Evolutionary conservation across 2,888 invertebrate genomes (phyloP).

Genomic region (Synanthedon andrenaeformis): DNA sequence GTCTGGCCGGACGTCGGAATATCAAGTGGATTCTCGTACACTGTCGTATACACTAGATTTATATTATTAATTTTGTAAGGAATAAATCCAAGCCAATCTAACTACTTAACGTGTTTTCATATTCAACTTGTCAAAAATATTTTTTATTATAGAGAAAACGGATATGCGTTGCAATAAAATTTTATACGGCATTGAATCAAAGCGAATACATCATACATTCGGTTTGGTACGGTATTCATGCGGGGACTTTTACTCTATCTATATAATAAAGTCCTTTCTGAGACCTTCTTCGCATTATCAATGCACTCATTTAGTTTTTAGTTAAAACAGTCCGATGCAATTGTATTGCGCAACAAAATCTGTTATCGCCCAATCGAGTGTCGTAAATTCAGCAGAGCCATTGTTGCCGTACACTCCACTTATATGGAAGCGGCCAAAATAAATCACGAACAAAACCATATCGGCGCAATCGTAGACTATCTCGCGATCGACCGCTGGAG

Average conservation of each 20-base stretch:
- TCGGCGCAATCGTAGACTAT: constrained; percentile 62
- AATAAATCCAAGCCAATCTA: not conserved
- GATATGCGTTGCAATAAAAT: no score
- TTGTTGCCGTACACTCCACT: constrained; percentile 59
- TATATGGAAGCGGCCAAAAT: constrained; percentile 66
- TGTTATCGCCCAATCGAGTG: constrained; percentile 64
- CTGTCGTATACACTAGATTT: not conserved
- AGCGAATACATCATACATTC: no score
- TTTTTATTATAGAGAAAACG: no score
- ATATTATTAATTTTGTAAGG: not conserved
- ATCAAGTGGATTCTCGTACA: constrained; percentile 4
- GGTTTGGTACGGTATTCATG: no score
- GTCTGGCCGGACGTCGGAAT: constrained; percentile 4
- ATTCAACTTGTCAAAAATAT: no score
- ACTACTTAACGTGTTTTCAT: no score
- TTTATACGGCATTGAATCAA: no score
- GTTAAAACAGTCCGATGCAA: not conserved
- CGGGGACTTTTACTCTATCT: no score
- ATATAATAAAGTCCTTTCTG: no score
- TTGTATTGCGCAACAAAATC: constrained; percentile 33
- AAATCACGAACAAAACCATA: constrained; percentile 67
- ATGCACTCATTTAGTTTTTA: not conserved
- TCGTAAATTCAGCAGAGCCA: constrained; percentile 62
- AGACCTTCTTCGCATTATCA: no score
- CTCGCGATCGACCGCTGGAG: constrained; percentile 47